Percentiles rank a stretch among this genome's conserved stretches.
Conservation (phyloP, 2,113 vertebrate species). For the Nycticorax nycticorax region DNA sequence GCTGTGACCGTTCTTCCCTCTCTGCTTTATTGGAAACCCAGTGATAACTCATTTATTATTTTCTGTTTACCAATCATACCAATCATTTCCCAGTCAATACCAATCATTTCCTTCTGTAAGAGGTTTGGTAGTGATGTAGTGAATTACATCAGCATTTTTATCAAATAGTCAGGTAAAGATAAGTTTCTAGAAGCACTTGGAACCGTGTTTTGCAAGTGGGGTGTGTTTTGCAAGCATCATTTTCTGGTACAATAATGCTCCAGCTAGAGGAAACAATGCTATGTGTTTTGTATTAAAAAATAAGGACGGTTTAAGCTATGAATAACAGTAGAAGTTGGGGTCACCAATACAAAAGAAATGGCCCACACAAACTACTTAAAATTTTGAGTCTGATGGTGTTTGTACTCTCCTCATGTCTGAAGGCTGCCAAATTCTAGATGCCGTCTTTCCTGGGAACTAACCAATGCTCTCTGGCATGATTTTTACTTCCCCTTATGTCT, state of each 20-base stretch:
- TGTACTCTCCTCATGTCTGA: slow-evolving; percentile 4
- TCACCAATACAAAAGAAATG: neutral
- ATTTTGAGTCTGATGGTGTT: neutral
- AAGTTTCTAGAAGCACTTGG: neutral
- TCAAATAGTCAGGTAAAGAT: neutral
- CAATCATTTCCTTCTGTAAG: neutral
- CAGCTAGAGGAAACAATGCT: neutral
- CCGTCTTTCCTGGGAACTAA: slow-evolving; percentile 55
- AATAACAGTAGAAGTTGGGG: neutral
- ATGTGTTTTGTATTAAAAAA: neutral
- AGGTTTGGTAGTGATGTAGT: neutral
- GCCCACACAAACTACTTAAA: neutral
- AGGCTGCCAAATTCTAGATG: slow-evolving; percentile 49
- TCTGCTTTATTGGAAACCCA: neutral
- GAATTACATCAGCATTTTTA: neutral
- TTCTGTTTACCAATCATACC: neutral
- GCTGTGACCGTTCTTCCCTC: neutral
- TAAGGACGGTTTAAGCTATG: neutral
- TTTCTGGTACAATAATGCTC: neutral
- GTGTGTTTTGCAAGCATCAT: neutral
- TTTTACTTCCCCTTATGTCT: slow-evolving; percentile 63
- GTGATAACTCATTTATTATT: neutral
- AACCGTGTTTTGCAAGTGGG: neutral
- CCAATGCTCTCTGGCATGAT: slow-evolving; percentile 51
- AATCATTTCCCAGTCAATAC: no score